Evolutionary conservation across 1,140 invertebrate genomes (phyloP).

Genomic region (Catajapyx aquilonaris): DNA sequence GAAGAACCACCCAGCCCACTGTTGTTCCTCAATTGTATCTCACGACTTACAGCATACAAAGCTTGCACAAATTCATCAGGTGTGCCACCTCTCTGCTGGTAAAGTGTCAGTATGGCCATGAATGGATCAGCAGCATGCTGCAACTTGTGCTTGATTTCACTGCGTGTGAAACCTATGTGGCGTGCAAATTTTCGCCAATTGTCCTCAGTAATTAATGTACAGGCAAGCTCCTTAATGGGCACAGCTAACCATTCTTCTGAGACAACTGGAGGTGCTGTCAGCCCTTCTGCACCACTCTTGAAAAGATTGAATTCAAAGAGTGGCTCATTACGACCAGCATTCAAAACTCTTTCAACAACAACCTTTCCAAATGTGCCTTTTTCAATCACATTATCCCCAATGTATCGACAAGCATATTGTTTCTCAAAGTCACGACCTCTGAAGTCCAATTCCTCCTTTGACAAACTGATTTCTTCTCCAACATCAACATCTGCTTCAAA

Average conservation of each 20-base stretch:
- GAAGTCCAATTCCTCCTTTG: slow-evolving; percentile 17
- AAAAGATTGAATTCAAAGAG: slow-evolving; percentile 18
- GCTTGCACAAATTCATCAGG: slow-evolving; percentile 17
- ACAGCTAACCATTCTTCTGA: slow-evolving; percentile 14
- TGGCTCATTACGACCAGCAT: slow-evolving; percentile 9
- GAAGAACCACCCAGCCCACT: no score
- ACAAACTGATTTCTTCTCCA: slow-evolving; percentile 14
- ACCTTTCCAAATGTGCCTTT: slow-evolving; percentile 18
- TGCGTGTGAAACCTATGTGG: slow-evolving; percentile 16
- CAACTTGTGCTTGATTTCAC: slow-evolving; percentile 14
- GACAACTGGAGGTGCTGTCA: slow-evolving; percentile 9
- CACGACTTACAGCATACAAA: slow-evolving; percentile 14
- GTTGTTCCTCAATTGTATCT: slow-evolving; percentile 9
- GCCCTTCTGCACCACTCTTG: slow-evolving; percentile 15
- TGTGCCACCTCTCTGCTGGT: slow-evolving; percentile 15
- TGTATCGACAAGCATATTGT: slow-evolving; percentile 19
- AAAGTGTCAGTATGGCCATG: slow-evolving; percentile 13
- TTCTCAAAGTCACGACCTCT: slow-evolving; percentile 17
- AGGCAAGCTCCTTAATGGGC: slow-evolving; percentile 15
- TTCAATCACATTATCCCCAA: slow-evolving; percentile 11
- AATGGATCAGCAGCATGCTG: slow-evolving; percentile 16
- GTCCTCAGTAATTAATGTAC: slow-evolving; percentile 14
- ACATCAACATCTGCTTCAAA: slow-evolving; percentile 17
- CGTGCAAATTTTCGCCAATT: slow-evolving; percentile 17
- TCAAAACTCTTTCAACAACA: slow-evolving; percentile 12